These are phyloP conservation scores for Lasius platythorax DNA, from an alignment of 2,888 invertebrate species.

Conservation along the genomic window DNA sequence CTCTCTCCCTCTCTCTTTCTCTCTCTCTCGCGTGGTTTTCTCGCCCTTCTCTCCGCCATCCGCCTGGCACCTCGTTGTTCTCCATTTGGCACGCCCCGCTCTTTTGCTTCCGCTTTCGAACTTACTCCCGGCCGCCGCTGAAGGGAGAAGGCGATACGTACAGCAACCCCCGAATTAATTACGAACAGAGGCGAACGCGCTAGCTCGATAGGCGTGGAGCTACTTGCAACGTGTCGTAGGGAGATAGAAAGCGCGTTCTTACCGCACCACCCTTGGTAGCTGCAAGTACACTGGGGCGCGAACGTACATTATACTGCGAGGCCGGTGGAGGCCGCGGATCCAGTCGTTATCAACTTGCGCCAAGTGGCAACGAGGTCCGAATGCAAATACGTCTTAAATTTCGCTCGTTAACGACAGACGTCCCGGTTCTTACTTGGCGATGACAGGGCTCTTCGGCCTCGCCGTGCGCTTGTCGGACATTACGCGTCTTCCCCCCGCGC, in stretches of 20 bases:
- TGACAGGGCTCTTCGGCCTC: not conserved
- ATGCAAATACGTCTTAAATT: slow-evolving; percentile 84
- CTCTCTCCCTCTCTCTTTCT: not conserved
- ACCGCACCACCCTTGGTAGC: not conserved
- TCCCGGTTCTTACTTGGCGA: slow-evolving; percentile 43
- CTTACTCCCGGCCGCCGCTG: slow-evolving; percentile 20
- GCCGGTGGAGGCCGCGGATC: slow-evolving; percentile 25
- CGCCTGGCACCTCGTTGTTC: slow-evolving; percentile 17
- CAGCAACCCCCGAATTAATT: slow-evolving; percentile 80
- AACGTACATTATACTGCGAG: slow-evolving; percentile 52
- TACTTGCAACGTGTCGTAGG: not conserved
- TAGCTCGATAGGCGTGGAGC: slow-evolving; percentile 34
- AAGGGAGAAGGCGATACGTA: slow-evolving; percentile 71
- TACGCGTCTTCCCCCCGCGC: not conserved
- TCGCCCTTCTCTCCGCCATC: too few relatives aligned
- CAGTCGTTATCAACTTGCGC: slow-evolving; percentile 79
- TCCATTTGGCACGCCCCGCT: slow-evolving; percentile 35
- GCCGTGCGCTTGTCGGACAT: not conserved
- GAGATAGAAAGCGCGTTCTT: slow-evolving; percentile 47
- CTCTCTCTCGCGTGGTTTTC: not conserved
- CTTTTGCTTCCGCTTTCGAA: slow-evolving; percentile 45
- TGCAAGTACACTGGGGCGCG: slow-evolving; percentile 17
- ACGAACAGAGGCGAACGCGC: slow-evolving; percentile 67
- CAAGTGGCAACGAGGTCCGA: slow-evolving; percentile 79
- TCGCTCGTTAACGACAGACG: slow-evolving; percentile 82